These are phyloP conservation scores for Saccopteryx leptura DNA, from an alignment of 2,113 vertebrate genomes.

Conservation along the genomic window DNA sequence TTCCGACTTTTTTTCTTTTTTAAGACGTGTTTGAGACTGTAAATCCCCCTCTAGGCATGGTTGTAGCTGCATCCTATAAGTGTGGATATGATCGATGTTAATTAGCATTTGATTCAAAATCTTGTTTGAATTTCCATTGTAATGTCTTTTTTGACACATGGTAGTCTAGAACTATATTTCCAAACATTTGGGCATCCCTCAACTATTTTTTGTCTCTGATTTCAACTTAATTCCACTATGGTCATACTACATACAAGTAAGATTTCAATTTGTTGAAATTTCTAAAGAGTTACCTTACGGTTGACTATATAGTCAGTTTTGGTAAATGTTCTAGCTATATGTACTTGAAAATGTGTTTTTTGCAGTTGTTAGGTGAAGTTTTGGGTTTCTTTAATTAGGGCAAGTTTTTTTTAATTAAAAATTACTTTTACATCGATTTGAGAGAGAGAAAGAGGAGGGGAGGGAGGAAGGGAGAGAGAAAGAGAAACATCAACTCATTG, in stretches of 20 bases:
- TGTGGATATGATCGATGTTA: neutral
- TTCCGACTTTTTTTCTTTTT: neutral
- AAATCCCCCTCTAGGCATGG: neutral
- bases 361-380: neutral
- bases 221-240: neutral
- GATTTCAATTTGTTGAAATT: slow-evolving; percentile 9
- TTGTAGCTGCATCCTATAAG: neutral
- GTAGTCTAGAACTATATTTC: neutral
- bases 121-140: neutral
- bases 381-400: neutral
- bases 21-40: neutral
- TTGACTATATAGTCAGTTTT: neutral
- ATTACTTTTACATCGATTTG: no score
- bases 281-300: neutral
- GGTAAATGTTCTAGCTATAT: neutral
- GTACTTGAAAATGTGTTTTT: neutral
- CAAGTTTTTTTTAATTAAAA: neutral
- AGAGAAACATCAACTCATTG: no score
- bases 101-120: neutral
- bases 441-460: no score
- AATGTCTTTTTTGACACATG: neutral
- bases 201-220: neutral
- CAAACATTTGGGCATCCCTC: neutral
- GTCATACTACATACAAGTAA: neutral
- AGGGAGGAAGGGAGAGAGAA: no score